Percentiles rank a stretch among this genome's conserved stretches.
phyloP scores from a whole-genome alignment of 2,888 invertebrate genomes.

The Gibbula magus region DNA sequence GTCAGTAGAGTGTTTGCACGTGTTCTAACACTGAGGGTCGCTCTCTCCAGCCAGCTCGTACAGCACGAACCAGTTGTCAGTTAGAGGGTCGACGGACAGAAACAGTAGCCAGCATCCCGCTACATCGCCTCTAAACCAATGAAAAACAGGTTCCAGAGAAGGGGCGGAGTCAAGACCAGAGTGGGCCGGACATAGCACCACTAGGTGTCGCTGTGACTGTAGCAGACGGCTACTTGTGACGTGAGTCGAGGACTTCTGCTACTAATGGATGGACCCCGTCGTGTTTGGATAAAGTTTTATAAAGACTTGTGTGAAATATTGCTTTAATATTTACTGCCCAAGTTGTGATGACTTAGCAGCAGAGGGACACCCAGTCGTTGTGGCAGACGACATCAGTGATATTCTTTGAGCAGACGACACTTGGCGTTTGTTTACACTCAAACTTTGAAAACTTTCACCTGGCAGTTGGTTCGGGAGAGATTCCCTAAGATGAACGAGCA shows the following conservation, averaged over 20 bases:
- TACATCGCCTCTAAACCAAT: background rate
- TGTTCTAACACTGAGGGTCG: background rate
- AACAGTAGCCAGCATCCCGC: background rate
- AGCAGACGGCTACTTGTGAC: background rate
- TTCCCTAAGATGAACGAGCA: slow-evolving; percentile 63
- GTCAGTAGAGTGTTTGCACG: no score
- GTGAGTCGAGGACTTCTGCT: background rate
- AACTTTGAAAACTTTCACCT: slow-evolving; percentile 4
- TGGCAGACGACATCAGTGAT: background rate
- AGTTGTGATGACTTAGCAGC: background rate
- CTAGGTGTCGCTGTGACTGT: slow-evolving; percentile 2
- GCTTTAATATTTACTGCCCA: background rate
- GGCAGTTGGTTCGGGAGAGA: background rate
- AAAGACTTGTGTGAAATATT: background rate
- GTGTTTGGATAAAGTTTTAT: background rate
- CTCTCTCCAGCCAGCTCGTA: background rate
- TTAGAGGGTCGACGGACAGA: background rate
- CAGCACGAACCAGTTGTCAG: background rate
- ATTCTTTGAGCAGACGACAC: background rate
- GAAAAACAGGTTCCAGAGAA: background rate
- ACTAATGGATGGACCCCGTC: background rate
- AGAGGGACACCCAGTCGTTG: background rate
- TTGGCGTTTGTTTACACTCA: background rate
- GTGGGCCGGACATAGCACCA: background rate
- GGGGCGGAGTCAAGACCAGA: background rate